Evolutionary conservation across 2,888 invertebrate species (phyloP), one percentile per base, ranked within the genome.

Genomic region (Gerosis bhagava): DNA sequence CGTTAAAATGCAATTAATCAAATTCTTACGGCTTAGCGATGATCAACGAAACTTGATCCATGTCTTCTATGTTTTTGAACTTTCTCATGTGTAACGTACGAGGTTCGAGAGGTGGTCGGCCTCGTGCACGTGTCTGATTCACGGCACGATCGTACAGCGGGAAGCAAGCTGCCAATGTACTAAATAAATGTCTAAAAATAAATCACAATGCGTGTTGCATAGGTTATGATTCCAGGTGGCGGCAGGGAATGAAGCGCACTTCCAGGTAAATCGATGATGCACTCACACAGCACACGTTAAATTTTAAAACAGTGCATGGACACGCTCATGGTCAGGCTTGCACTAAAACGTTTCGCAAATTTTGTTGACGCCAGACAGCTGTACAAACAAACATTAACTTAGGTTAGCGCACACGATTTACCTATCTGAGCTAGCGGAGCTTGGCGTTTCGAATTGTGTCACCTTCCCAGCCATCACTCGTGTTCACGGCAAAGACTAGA

Each of bases 351-450:
- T 67, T 65, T 54, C 58, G 61, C 62, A 69, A 58, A 69, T 70
- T 67, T 73, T 74, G 73, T 73, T 73, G 73, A 77, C 73, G 72
- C 63, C 57, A 70, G 68, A 77, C 86, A 86, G 86, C 86, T 87
- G 87, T 77, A 71, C 70, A 81, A 79, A 83, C 76, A 87, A 83
- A 84, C 82, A 83, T 66, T 67, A 60, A 54, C 60, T 64, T 63
- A 74, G 69, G 71, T 75, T 76, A 77, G 61, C 69, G 72, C 73
- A 74, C 74, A 65, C 66, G 69, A 62, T 76, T 86, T 93, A 96
- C 96, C 96, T 96, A 89, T 96, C 96, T 55, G 96, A 96, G 83
- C 96, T 97, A 56, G 96, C 96, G 51, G 96, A 96, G 77, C 96
- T 96, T 63, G 96, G 95, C 59, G 95, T 95, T 84, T 96, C 96